These are phyloP conservation scores for Phoebastria nigripes DNA, from an alignment of 2,797 vertebrate species.

Conservation along the genomic window DNA sequence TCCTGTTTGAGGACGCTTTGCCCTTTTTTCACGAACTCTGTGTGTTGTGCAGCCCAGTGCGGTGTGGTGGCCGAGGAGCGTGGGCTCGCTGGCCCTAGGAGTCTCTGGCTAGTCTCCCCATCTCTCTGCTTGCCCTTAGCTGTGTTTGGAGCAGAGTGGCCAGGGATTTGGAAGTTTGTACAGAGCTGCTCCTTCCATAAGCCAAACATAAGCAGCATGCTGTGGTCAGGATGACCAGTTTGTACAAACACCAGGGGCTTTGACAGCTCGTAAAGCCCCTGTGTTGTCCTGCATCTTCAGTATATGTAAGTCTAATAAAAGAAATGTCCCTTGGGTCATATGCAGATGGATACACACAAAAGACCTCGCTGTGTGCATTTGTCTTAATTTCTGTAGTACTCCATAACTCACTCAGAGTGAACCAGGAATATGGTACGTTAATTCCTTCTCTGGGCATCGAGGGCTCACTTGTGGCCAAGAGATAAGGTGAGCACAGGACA, in stretches of 20 bases:
- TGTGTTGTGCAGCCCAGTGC: not conserved
- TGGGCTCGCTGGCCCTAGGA: not conserved
- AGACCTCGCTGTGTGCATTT: not conserved
- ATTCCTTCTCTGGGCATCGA: not conserved
- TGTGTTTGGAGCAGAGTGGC: not conserved
- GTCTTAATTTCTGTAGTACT: not conserved
- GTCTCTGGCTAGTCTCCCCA: not conserved
- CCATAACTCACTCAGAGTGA: not conserved
- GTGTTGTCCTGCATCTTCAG: not conserved
- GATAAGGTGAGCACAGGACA: constrained; percentile 50
- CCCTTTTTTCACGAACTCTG: not conserved
- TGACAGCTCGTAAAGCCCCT: not conserved
- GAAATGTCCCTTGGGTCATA: not conserved
- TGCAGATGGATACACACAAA: not conserved
- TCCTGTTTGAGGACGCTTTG: not conserved
- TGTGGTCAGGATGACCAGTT: not conserved
- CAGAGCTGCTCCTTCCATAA: not conserved
- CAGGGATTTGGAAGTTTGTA: not conserved
- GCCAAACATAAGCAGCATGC: accelerated
- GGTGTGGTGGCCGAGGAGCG: accelerated
- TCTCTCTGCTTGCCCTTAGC: not conserved
- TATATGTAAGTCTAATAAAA: not conserved
- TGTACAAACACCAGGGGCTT: not conserved
- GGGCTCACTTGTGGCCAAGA: constrained; percentile 9
- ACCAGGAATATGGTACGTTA: not conserved